These are phyloP conservation scores for Prunella strophiata DNA, from an alignment of 2,797 vertebrate genomes.

Conservation along the genomic window DNA sequence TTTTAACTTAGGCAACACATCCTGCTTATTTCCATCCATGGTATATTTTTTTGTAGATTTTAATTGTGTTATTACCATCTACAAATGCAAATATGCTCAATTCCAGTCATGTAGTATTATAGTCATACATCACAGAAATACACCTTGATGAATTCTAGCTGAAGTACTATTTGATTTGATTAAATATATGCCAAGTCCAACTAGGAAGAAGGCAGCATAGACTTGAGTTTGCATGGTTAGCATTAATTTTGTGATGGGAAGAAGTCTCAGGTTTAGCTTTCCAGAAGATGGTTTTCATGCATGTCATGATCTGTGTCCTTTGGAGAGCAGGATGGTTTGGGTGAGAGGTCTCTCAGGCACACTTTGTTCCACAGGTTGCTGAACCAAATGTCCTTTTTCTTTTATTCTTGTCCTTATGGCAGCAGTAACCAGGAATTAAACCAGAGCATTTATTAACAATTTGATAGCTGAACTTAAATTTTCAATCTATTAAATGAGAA, in stretches of 20 bases:
- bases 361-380: not conserved
- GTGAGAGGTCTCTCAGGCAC: not conserved
- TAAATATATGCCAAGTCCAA: not conserved
- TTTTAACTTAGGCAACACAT: not conserved
- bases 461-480: not conserved
- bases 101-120: not conserved
- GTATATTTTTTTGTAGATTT: not conserved
- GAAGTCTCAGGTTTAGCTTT: not conserved
- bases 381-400: not conserved
- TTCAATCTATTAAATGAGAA: not conserved
- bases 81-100: not conserved
- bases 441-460: not conserved
- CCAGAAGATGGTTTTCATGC: not conserved
- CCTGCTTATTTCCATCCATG: not conserved
- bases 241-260: not conserved
- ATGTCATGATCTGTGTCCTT: not conserved
- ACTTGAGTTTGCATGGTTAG: not conserved
- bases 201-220: not conserved
- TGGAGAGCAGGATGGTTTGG: not conserved
- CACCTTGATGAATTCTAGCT: not conserved
- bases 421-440: not conserved
- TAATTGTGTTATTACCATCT: not conserved
- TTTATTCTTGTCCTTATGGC: not conserved
- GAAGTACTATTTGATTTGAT: not conserved
- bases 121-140: not conserved